Conservation (phyloP, 2,113 vertebrate species). For the Phaethon lepturus region DNA sequence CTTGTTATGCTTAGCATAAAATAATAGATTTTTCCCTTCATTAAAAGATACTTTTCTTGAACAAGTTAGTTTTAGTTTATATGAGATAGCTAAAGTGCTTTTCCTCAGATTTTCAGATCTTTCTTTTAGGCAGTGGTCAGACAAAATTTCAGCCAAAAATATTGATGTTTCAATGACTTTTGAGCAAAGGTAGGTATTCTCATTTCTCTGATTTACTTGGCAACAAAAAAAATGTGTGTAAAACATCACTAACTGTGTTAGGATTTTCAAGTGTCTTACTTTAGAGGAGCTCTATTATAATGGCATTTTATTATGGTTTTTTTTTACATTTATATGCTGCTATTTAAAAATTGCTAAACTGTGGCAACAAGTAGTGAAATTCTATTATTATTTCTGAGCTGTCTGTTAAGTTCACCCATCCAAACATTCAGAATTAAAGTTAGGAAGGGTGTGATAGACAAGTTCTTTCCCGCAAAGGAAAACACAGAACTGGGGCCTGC, state of each 20-base stretch:
- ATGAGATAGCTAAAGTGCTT: background rate
- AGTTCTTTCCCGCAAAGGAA: background rate
- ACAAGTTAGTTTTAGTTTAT: background rate
- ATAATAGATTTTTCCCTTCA: background rate
- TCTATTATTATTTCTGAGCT: background rate
- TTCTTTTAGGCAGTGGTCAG: background rate
- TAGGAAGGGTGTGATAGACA: background rate
- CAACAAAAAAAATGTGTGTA: background rate
- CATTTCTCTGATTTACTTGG: background rate
- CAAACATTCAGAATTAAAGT: background rate
- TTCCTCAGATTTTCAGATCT: background rate
- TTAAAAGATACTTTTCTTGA: background rate
- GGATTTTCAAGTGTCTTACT: background rate
- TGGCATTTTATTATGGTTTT: background rate
- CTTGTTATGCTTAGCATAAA: background rate
- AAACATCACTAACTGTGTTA: background rate
- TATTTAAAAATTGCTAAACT: background rate
- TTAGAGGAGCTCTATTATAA: background rate
- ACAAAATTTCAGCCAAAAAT: background rate
- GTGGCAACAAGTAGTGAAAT: background rate
- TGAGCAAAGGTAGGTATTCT: background rate
- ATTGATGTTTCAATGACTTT: background rate
- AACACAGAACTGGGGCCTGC: rapidly evolving
- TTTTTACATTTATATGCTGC: background rate
- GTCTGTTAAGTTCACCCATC: background rate